Conservation (phyloP, 1,140 invertebrate genomes). For the Druon quercuslanigerum region DNA sequence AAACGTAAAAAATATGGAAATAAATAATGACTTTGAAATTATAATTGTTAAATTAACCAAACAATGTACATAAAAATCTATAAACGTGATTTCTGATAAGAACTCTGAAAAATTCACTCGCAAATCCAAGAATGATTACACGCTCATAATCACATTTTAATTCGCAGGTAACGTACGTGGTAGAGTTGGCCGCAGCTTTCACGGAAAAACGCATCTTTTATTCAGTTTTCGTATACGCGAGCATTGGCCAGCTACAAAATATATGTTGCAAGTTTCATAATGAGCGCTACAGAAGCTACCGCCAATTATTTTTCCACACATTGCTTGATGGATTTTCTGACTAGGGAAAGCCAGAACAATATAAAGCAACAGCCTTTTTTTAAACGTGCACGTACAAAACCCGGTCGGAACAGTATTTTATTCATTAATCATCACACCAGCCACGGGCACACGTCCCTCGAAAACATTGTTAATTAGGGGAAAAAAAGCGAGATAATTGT, state of each 20-base stretch:
- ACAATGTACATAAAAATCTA: no score
- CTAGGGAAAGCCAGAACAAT: conserved; percentile 17
- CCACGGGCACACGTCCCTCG: background rate
- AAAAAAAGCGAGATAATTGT: background rate
- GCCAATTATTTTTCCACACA: conserved; percentile 10
- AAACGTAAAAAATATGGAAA: no score
- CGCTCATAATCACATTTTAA: conserved; percentile 22
- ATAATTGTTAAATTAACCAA: no score
- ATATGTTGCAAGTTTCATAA: conserved; percentile 17
- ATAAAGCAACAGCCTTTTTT: background rate
- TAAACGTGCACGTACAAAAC: background rate
- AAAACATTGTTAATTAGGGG: background rate
- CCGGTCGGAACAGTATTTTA: conserved; percentile 10
- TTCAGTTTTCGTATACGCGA: conserved; percentile 10
- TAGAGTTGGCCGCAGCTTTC: conserved; percentile 6
- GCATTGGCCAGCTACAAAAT: conserved; percentile 3
- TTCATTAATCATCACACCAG: background rate
- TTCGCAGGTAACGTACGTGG: conserved; percentile 22
- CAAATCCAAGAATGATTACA: conserved; percentile 26
- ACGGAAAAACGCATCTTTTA: conserved; percentile 26
- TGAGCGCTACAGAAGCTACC: background rate
- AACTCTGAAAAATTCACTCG: background rate
- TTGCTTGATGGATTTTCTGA: background rate
- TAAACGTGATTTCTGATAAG: no score
- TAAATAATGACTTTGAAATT: no score